Percentiles rank a stretch among this genome's conserved stretches.
These are phyloP conservation scores for Podotricha telesiphe DNA, from an alignment of 2,888 invertebrate genomes.

Conservation along the genomic window DNA sequence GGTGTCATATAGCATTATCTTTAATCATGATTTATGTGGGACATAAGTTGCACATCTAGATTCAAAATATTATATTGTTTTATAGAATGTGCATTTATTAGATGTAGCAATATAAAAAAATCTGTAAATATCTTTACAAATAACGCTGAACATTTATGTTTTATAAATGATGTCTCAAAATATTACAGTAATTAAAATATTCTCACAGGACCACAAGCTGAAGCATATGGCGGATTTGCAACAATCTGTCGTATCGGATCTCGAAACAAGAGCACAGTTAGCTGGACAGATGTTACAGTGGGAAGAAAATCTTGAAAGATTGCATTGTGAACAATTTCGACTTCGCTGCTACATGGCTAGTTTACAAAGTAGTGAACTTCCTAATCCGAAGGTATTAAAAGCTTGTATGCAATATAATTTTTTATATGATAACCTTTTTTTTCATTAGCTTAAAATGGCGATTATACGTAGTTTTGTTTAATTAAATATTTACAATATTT, in stretches of 20 bases:
- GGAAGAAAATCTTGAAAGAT: constrained; percentile 97
- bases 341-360: constrained; percentile 98
- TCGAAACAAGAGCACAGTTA: constrained; percentile 95
- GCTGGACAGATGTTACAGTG: constrained; percentile 96
- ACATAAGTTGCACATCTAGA: neutral
- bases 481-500: too few species aligned
- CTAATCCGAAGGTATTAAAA: constrained; percentile 94
- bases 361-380: constrained; percentile 96
- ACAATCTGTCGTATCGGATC: constrained; percentile 97
- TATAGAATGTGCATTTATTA: neutral
- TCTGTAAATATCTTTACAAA: neutral
- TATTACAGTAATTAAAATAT: constrained; percentile 8
- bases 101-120: neutral
- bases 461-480: neutral
- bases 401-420: constrained; percentile 2
- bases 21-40: constrained; percentile 27
- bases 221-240: constrained; percentile 99
- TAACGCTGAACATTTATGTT: too few species aligned
- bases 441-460: neutral
- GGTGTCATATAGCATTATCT: constrained; percentile 49
- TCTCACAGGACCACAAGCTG: constrained; percentile 94
- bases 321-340: constrained; percentile 98
- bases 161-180: neutral
- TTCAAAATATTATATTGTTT: neutral
- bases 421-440: neutral